Base-by-base conservation (phyloP, 2,797 vertebrate species). In the Spinus olivaceus region DNA sequence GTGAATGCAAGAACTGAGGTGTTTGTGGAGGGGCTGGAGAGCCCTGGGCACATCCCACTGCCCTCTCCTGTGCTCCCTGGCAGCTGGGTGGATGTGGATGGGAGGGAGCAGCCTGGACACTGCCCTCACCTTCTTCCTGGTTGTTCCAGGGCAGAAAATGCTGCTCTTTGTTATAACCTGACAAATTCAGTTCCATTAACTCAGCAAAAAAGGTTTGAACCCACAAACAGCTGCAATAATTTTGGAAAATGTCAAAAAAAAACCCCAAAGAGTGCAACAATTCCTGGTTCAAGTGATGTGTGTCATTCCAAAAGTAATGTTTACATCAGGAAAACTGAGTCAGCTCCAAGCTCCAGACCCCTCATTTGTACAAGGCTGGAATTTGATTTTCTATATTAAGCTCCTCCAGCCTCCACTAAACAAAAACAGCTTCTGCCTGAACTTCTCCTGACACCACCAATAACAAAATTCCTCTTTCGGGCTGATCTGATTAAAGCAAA, bases 341-440 rank as follows among this genome's bases (percentile, higher is more conserved):
- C 71, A 92, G 59, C 73, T 86, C 41, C 32, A 69, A 90, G 60
- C 82, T 66, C 69, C 47, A 86, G 71, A 72, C 42, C 50, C 47
- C 79, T 61, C 51, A 63, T n/a, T 81, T 86, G 33, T 24, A 44
- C 47, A 76, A 69, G 81, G 51, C 30, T 63, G 41, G 70, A 81
- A 84, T 66, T 76, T 74, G 28, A 39, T 47, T 84, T 76, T 70
- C 88, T 94, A 35, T 44, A 72, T 84, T 74, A 85, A 90, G 61
- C 33, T 69, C 25, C 63, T 90, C 50, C 24, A 9, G 60, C 3
- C 37, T 60, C 79, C 2, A 1, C 23, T 64, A 61, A 89, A 84
- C 51, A 88, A 30, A 89, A 83, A 0, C 30, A 57, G 39, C n/a
- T 88, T 81, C 49, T 80, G 65, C 77, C 39, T 69, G 32, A 76